A percentile compares a stretch with the other conserved stretches of the same genome.
These are phyloP conservation scores for Aurelia coerulea DNA, from an alignment of 30 jellyfish, hydroid and myxozoan genomes.

Conservation along the genomic window DNA sequence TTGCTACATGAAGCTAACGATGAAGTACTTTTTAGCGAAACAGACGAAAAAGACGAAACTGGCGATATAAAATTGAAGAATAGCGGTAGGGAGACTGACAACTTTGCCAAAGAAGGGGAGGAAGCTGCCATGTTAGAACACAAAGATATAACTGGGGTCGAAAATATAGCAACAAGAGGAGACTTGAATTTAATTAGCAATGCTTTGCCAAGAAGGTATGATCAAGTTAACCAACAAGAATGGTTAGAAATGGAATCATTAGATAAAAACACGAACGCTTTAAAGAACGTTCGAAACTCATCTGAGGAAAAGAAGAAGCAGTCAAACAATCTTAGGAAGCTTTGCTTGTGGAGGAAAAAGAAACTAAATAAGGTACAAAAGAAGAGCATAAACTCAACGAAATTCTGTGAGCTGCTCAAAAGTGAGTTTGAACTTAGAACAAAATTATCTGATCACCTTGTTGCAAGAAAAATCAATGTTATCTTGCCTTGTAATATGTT, in stretches of 20 bases:
- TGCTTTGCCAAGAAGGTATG: too few relatives aligned
- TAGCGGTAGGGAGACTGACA: too few relatives aligned
- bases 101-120: too few relatives aligned
- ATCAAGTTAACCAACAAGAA: background rate
- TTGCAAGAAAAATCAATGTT: background rate
- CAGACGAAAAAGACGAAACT: background rate
- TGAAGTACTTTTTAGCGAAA: background rate
- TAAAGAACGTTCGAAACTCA: background rate
- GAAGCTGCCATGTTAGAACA: too few relatives aligned
- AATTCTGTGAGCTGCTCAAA: background rate
- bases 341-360: conserved; percentile 25
- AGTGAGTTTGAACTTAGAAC: conserved; percentile 1
- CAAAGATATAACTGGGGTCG: too few relatives aligned
- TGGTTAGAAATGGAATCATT: conserved; percentile 18
- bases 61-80: too few relatives aligned
- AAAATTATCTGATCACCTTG: background rate
- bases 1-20: background rate
- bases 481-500: background rate
- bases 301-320: background rate
- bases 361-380: background rate
- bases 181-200: too few relatives aligned
- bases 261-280: background rate
- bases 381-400: background rate
- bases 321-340: background rate
- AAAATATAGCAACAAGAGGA: too few relatives aligned